A percentile compares a stretch with the other conserved stretches of the same genome.
phyloP scores from a whole-genome alignment of 1,140 invertebrate species.

The Hetaerina americana region DNA sequence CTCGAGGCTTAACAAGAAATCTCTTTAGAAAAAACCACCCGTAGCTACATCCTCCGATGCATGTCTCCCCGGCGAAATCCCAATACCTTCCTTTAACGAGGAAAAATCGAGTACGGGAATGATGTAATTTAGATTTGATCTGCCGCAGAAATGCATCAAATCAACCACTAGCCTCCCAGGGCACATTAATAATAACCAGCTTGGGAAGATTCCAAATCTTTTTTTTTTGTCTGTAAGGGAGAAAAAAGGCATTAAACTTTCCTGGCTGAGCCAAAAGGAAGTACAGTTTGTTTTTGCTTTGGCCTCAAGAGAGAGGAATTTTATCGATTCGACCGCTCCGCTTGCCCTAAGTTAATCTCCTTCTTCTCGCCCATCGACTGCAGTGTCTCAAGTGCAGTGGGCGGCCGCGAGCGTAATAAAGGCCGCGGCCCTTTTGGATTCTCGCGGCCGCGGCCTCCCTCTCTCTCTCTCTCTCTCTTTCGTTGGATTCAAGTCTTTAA shows the following conservation, averaged over 20 bases:
- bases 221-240: no score
- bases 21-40: no score
- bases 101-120: not conserved
- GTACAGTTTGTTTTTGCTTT: not conserved
- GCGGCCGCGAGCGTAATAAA: not conserved
- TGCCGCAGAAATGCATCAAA: not conserved
- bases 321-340: not conserved
- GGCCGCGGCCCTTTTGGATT: no score
- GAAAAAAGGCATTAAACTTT: not conserved
- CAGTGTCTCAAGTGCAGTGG: not conserved
- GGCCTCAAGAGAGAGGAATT: not conserved
- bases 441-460: no score
- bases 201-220: not conserved
- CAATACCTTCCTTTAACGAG: not conserved
- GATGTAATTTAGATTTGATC: not conserved
- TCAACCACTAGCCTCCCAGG: not conserved
- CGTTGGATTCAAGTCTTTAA: no score
- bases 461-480: no score
- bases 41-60: no score
- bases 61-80: no score
- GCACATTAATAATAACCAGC: not conserved
- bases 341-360: not conserved
- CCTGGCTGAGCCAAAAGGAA: not conserved
- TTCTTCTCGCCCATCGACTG: not conserved
- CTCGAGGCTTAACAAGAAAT: no score